Conservation (phyloP, 1,140 invertebrate species). For the Drosophila nikananu region DNA sequence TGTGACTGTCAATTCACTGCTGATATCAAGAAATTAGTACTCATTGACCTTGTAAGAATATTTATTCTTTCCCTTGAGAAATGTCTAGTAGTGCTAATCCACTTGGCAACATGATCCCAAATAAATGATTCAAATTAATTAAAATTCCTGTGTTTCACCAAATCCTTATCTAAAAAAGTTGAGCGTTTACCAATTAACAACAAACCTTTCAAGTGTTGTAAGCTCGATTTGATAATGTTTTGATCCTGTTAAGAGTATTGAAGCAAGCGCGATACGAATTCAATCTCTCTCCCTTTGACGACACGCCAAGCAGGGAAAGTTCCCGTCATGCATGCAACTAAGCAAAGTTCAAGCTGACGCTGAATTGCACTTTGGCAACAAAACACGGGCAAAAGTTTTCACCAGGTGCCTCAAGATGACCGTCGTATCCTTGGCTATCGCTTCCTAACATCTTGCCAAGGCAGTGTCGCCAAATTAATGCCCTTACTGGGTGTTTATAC, state of each 20-base stretch:
- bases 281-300: neutral
- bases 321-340: conserved; percentile 11
- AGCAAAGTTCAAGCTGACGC: conserved; percentile 71
- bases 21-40: neutral
- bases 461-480: conserved; percentile 57
- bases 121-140: neutral
- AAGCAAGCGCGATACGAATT: conserved; percentile 3
- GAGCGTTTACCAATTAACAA: neutral
- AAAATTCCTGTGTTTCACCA: neutral
- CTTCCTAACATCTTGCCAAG: conserved; percentile 21
- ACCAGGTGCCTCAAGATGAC: conserved; percentile 13
- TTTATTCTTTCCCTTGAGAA: neutral
- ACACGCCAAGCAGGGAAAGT: neutral
- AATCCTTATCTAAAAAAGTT: too few relatives aligned
- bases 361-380: conserved; percentile 72
- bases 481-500: neutral
- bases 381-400: conserved; percentile 55
- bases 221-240: neutral
- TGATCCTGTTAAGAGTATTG: neutral
- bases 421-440: conserved; percentile 2
- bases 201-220: neutral
- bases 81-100: neutral
- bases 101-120: neutral
- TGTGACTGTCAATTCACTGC: neutral
- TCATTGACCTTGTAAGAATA: neutral